A percentile compares a stretch with the other conserved stretches of the same genome.
Conservation (phyloP, 2,113 vertebrate species). For the Channa argus region DNA sequence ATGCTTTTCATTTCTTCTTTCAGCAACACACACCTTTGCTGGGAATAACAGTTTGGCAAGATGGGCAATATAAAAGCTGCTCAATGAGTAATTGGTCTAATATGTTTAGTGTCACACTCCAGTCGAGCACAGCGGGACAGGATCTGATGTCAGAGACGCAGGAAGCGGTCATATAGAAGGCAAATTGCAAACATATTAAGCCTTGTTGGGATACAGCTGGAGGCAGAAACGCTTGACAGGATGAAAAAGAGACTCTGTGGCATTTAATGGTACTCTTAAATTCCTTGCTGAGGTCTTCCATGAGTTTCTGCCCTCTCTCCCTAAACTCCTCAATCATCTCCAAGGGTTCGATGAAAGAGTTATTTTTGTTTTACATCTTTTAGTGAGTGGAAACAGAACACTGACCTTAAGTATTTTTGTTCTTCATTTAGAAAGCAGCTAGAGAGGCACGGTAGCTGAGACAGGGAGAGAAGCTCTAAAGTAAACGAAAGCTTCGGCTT, state of each 20-base stretch:
- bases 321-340: constrained; percentile 37
- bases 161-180: not conserved
- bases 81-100: constrained; percentile 66
- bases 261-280: constrained; percentile 37
- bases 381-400: constrained; percentile 26
- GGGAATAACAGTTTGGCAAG: constrained; percentile 11
- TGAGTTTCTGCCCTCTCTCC: constrained; percentile 9
- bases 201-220: constrained; percentile 52
- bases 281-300: constrained; percentile 23
- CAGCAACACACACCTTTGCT: too few species aligned
- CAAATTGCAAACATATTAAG: constrained; percentile 32
- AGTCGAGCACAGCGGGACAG: constrained; percentile 61
- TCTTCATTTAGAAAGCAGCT: constrained; percentile 17
- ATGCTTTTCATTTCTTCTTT: constrained; percentile 71
- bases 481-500: constrained; percentile 38
- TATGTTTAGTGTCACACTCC: constrained; percentile 71
- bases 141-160: constrained; percentile 72
- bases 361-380: constrained; percentile 21
- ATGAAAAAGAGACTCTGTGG: constrained; percentile 35
- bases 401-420: constrained; percentile 30
- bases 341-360: constrained; percentile 9
- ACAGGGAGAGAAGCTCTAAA: constrained; percentile 24
- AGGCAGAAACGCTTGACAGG: constrained; percentile 46
- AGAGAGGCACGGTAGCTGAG: constrained; percentile 18
- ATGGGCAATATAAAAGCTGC: constrained; percentile 65